Percentiles rank a stretch among this genome's conserved stretches.
Evolutionary conservation across 2,797 vertebrate species (phyloP).

Genomic region (Enteromius fasciolatus): DNA sequence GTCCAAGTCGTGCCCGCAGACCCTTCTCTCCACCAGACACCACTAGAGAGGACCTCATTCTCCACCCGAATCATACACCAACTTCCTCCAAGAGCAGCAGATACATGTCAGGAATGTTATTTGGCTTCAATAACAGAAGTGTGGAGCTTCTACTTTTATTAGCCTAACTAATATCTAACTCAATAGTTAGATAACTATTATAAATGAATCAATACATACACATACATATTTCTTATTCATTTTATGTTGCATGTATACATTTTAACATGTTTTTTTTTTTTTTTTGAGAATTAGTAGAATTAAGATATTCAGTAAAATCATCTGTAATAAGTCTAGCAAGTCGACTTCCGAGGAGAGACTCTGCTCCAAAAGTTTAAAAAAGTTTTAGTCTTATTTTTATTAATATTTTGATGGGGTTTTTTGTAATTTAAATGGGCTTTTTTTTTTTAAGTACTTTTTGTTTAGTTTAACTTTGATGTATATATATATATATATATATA

Average conservation of each 20-base stretch:
- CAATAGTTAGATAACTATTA: neutral
- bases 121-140: neutral
- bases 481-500: too few relatives aligned
- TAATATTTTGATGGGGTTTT: too few relatives aligned
- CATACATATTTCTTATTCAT: neutral
- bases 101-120: neutral
- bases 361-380: too few relatives aligned
- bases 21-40: conserved; percentile 61
- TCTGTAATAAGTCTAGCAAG: too few relatives aligned
- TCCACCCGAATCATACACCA: conserved; percentile 42
- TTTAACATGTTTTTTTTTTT: too few relatives aligned
- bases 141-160: neutral
- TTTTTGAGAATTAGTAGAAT: too few relatives aligned
- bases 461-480: too few relatives aligned
- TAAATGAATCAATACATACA: neutral
- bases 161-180: neutral
- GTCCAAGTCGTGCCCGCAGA: conserved; percentile 67
- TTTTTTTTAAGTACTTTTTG: too few relatives aligned
- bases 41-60: conserved; percentile 69
- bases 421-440: too few relatives aligned
- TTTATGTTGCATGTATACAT: neutral
- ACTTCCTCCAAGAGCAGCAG: conserved; percentile 11
- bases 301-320: too few relatives aligned
- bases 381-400: too few relatives aligned
- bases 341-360: too few relatives aligned